Conservation (phyloP, 2,797 vertebrate genomes). For the Discoglossus pictus region DNA sequence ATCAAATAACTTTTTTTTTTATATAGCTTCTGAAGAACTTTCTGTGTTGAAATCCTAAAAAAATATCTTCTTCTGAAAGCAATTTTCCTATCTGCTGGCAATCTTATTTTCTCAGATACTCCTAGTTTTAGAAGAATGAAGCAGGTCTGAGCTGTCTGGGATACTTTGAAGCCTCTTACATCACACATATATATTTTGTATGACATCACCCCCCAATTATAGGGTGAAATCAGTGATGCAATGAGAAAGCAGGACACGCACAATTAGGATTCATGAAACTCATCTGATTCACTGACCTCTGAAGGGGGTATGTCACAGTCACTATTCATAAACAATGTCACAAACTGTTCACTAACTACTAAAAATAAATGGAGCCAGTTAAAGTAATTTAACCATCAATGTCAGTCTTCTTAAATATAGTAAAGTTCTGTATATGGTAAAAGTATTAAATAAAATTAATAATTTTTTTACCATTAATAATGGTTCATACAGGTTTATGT, state of each 20-base stretch:
- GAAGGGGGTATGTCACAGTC: not conserved
- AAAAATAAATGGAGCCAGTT: no score
- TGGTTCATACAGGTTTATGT: no score
- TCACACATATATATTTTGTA: constrained; percentile 1
- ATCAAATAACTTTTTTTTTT: constrained; percentile 22
- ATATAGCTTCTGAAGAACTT: constrained; percentile 22
- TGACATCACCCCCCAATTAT: constrained; percentile 37
- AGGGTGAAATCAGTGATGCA: constrained; percentile 5
- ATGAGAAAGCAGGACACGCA: constrained; percentile 1
- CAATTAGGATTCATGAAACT: constrained; percentile 17
- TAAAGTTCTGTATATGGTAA: no score
- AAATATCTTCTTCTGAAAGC: not conserved
- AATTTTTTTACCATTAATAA: no score
- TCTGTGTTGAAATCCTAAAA: constrained; percentile 2
- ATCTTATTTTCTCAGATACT: constrained; percentile 26
- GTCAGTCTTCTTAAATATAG: no score
- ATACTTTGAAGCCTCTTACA: not conserved
- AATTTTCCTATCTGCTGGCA: constrained; percentile 38
- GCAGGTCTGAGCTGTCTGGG: not conserved
- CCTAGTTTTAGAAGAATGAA: not conserved
- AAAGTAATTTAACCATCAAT: no score
- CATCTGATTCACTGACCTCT: constrained; percentile 1
- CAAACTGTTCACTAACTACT: no score
- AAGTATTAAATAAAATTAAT: no score
- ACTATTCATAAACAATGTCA: not conserved